Base-by-base conservation (phyloP, 2,888 invertebrate genomes). In the Empis stercorea region DNA sequence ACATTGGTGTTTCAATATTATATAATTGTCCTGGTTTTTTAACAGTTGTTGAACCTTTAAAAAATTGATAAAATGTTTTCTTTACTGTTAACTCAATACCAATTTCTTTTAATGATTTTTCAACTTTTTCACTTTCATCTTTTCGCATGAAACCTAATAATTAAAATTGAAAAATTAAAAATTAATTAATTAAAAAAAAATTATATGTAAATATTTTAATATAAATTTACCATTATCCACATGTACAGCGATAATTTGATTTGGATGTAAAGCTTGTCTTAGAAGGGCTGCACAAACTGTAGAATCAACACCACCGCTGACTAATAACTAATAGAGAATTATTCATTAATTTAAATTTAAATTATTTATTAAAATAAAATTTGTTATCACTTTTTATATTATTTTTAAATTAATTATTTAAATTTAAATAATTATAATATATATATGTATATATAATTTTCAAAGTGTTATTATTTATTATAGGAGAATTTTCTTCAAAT, bases 271-370 rank as follows among this genome's bases (percentile, higher is more conserved):
- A 10, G 97, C 94, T 65, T 86, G 86, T 66, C 89, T 84, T 45
- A 99, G 74, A 51, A 99, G 73, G 17, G 96, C 96, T 23, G 96
- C 96, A 73, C 97, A 99, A 10, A 99, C 99, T n/a, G 97, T 93
- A 1, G 97, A 99, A 72, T 99, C 99, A 6, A 99, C 99, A 23
- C 99, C 99, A 16, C 99, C 99, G 66, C 96, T 96, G 46, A 95
- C 84, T 62, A 96, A 71, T 66, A 93, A 80, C 84, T 94, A n/a
- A n/a, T n/a, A n/a, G n/a, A n/a, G n/a, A n/a, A n/a, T n/a, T n/a
- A n/a, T n/a, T n/a, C n/a, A n/a, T n/a, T 62, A 11, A 62, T 4
- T 20, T 4, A 20, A 20, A 63, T 14, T 48, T 51, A 20, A 4
- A 20, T 20, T 4, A 20, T 4, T 20, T 4, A 20, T 4, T 20